phyloP scores from a whole-genome alignment of 2,797 vertebrate species.

The Pachyuromys duprasi region DNA sequence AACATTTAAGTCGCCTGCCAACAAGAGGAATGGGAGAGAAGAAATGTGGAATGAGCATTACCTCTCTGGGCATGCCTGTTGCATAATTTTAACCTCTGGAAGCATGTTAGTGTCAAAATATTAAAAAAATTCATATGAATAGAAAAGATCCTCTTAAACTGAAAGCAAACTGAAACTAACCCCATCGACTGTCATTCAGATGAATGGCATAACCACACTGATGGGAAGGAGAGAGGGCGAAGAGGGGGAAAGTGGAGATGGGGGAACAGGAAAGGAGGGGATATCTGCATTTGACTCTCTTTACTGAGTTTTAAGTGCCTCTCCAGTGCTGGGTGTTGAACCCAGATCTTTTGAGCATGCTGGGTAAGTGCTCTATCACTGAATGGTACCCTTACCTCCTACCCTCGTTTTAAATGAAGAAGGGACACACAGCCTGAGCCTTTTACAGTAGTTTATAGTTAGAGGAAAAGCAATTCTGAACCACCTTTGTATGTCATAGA shows the following conservation, averaged over 20 bases:
- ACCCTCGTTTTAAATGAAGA: neutral
- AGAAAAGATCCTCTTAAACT: neutral
- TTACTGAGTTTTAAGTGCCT: neutral
- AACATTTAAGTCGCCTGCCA: neutral
- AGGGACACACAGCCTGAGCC: neutral
- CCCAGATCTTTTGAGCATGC: neutral
- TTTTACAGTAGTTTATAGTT: neutral
- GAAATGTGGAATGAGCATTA: neutral
- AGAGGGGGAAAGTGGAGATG: no score
- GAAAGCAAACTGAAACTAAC: neutral
- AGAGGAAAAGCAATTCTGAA: neutral
- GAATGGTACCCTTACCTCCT: neutral
- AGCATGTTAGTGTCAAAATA: neutral
- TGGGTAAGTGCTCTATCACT: neutral
- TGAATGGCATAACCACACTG: neutral
- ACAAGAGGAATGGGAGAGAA: neutral
- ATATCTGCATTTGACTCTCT: neutral
- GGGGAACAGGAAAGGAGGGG: neutral
- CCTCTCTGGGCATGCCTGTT: neutral
- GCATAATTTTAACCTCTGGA: neutral
- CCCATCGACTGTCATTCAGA: neutral
- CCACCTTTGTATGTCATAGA: neutral
- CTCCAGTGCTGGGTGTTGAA: neutral
- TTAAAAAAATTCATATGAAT: conserved; percentile 18
- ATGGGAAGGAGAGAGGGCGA: neutral